phyloP scores from a whole-genome alignment of 2,113 vertebrate genomes.

The Cariama cristata region DNA sequence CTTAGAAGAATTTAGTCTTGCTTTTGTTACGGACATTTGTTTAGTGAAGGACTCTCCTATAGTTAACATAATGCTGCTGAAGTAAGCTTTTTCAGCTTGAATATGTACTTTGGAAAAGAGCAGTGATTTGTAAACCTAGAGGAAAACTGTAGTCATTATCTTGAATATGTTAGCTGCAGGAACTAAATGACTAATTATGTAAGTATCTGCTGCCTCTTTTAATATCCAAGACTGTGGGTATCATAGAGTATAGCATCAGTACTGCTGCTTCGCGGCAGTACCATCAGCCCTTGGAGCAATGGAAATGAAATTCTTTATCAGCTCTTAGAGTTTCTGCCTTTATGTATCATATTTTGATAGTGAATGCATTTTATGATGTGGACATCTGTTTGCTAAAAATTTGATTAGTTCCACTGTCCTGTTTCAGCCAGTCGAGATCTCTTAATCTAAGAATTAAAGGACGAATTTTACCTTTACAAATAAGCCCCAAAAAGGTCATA shows the following conservation, averaged over 20 bases:
- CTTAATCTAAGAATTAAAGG: background rate
- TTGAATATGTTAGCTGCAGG: background rate
- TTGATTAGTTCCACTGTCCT: background rate
- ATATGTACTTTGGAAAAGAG: background rate
- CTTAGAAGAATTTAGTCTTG: background rate
- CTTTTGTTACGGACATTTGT: background rate
- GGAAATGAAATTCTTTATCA: background rate
- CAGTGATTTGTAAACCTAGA: background rate
- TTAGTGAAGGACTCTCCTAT: background rate
- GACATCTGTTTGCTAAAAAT: background rate
- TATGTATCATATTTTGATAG: background rate
- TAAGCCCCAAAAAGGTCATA: background rate
- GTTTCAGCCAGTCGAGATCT: background rate
- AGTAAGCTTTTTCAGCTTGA: background rate
- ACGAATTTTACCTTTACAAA: background rate
- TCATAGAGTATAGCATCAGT: background rate
- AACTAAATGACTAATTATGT: background rate
- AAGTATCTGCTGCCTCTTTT: background rate
- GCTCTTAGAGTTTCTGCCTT: background rate
- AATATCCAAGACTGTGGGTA: background rate
- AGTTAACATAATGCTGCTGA: background rate
- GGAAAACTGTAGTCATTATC: background rate
- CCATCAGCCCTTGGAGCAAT: background rate
- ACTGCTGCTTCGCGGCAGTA: background rate
- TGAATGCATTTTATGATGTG: background rate